A percentile compares a stretch with the other conserved stretches of the same genome.
These are phyloP conservation scores for Callinectes sapidus DNA, from an alignment of 2,888 invertebrate species.

Conservation along the genomic window DNA sequence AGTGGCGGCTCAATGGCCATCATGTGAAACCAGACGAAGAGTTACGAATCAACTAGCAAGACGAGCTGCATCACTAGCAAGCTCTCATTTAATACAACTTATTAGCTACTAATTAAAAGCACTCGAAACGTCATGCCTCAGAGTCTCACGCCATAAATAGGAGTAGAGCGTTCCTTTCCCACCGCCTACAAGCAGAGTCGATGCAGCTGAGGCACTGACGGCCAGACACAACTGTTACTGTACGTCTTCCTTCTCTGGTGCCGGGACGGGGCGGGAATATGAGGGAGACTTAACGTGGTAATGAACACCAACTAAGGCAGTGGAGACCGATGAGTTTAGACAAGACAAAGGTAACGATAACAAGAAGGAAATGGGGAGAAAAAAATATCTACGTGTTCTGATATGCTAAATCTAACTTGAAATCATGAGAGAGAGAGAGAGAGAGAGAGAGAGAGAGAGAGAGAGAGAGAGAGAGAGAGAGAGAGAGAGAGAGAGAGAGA, in stretches of 20 bases:
- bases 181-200: not conserved
- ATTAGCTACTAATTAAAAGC: not conserved
- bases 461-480: constrained; percentile 11
- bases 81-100: not conserved
- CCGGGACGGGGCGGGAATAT: not conserved
- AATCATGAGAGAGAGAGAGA: not conserved
- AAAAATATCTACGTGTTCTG: not conserved
- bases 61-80: not conserved
- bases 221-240: not conserved
- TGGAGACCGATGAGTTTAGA: not conserved
- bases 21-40: not conserved
- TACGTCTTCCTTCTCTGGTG: not conserved
- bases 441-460: constrained; percentile 1
- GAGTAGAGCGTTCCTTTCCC: not conserved
- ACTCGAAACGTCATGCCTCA: not conserved
- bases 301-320: not conserved
- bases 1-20: not conserved
- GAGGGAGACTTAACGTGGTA: not conserved
- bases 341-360: not conserved
- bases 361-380: not conserved
- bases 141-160: not conserved
- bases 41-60: not conserved
- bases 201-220: not conserved
- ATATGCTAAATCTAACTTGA: not conserved
- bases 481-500: constrained; percentile 11